Percentiles rank a stretch among this genome's conserved stretches.
Conservation (phyloP, 1,140 invertebrate genomes). For the Maconellicoccus hirsutus region DNA sequence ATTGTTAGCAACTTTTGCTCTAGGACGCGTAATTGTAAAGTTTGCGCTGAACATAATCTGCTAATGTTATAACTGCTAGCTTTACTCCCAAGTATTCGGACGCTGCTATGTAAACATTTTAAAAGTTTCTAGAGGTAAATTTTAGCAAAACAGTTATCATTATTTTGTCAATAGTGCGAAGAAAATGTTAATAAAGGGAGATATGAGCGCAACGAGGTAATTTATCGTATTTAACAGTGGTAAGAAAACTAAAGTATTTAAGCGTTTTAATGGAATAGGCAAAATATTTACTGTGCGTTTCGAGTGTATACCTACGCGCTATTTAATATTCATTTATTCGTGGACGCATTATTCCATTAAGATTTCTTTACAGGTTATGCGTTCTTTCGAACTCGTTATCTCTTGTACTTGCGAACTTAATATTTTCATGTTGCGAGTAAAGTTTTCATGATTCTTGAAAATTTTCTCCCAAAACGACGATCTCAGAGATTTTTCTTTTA, state of each 20-base stretch:
- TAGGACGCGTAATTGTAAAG: neutral
- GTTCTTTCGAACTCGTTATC: neutral
- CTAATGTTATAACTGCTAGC: neutral
- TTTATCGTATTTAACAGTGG: constrained; percentile 1
- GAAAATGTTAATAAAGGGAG: neutral
- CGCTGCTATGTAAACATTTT: neutral
- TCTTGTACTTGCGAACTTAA: neutral
- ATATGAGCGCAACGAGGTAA: neutral
- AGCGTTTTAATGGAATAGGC: neutral
- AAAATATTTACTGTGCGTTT: neutral
- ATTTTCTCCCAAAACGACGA: too few species aligned
- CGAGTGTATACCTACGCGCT: neutral
- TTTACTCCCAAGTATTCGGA: neutral
- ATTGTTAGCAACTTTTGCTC: neutral
- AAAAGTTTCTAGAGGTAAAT: neutral
- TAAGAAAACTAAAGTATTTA: neutral
- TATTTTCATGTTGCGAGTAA: too few species aligned
- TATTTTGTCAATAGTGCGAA: neutral
- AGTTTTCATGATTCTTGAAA: too few species aligned
- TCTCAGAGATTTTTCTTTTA: too few species aligned
- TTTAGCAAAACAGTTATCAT: neutral
- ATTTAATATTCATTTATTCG: neutral
- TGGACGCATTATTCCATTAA: neutral
- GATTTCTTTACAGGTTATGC: neutral
- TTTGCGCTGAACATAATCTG: neutral